Evolutionary conservation across 2,888 invertebrate species (phyloP).

Genomic region (Cerceris ruficornis): DNA sequence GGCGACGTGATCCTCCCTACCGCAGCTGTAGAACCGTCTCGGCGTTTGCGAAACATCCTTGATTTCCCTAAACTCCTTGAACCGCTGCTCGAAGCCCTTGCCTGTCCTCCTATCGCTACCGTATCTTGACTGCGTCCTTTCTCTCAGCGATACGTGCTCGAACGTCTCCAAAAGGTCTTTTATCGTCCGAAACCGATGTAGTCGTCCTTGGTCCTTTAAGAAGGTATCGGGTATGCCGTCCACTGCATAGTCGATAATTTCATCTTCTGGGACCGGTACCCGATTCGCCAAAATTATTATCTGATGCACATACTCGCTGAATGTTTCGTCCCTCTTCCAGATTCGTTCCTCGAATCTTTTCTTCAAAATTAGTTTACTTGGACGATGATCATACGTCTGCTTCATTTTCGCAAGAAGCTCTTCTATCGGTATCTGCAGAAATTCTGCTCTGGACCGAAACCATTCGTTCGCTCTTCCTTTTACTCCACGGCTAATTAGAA

Average conservation of each 20-base stretch:
- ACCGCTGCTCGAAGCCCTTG: not conserved
- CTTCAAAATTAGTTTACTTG: not conserved
- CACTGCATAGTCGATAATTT: not conserved
- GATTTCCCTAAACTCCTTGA: no score
- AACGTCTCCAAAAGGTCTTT: not conserved
- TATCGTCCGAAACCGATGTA: not conserved
- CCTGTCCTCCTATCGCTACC: not conserved
- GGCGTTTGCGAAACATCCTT: no score
- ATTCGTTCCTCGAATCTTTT: not conserved
- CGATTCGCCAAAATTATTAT: constrained; percentile 6
- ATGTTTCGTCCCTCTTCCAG: constrained; percentile 11
- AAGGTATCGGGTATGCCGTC: constrained; percentile 5
- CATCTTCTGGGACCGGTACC: not conserved
- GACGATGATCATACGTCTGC: not conserved
- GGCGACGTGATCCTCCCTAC: no score
- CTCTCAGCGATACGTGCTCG: not conserved
- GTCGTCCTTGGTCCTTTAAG: not conserved
- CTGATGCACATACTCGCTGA: constrained; percentile 8
- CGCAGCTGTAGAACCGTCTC: no score
- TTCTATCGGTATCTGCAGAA: not conserved
- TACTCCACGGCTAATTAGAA: constrained; percentile 63
- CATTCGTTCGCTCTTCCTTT: constrained; percentile 8
- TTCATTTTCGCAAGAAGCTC: not conserved
- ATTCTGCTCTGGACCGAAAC: constrained; percentile 1
- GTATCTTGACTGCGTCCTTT: not conserved